Conservation (phyloP, 2,888 invertebrate genomes). For the Drosophila multiciliata region DNA sequence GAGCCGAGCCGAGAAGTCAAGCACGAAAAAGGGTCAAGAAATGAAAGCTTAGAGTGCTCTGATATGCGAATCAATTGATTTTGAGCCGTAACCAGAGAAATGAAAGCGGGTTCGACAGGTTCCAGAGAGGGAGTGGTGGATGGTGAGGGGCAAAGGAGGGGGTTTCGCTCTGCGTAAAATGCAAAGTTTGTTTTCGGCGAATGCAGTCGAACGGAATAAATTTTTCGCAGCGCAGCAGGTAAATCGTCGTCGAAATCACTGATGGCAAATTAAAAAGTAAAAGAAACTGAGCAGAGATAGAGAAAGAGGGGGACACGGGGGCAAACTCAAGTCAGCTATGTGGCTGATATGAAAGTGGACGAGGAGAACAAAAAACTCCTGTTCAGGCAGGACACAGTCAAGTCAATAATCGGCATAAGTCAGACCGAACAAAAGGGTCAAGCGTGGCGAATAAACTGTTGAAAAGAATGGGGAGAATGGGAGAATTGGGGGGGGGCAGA, state of each 20-base stretch:
- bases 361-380: background rate
- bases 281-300: constrained; percentile 17
- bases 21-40: constrained; percentile 80
- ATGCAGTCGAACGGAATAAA: constrained; percentile 77
- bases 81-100: constrained; percentile 61
- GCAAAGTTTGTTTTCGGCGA: constrained; percentile 73
- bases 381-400: constrained; percentile 30
- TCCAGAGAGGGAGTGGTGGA: background rate
- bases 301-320: constrained; percentile 15
- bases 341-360: constrained; percentile 32
- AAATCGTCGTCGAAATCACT: constrained; percentile 78
- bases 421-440: constrained; percentile 74
- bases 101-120: constrained; percentile 14
- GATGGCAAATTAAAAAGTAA: constrained; percentile 72
- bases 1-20: constrained; percentile 65
- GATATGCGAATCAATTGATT: constrained; percentile 80
- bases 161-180: constrained; percentile 14
- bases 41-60: constrained; percentile 63
- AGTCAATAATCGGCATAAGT: constrained; percentile 74
- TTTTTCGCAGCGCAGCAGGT: constrained; percentile 76
- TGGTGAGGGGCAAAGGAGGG: background rate
- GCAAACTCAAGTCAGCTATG: constrained; percentile 46
- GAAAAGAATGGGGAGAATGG: background rate
- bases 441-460: constrained; percentile 44
- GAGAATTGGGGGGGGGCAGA: background rate